These are phyloP conservation scores for Rachycentron canadum DNA, from an alignment of 2,797 vertebrate genomes.

Conservation along the genomic window DNA sequence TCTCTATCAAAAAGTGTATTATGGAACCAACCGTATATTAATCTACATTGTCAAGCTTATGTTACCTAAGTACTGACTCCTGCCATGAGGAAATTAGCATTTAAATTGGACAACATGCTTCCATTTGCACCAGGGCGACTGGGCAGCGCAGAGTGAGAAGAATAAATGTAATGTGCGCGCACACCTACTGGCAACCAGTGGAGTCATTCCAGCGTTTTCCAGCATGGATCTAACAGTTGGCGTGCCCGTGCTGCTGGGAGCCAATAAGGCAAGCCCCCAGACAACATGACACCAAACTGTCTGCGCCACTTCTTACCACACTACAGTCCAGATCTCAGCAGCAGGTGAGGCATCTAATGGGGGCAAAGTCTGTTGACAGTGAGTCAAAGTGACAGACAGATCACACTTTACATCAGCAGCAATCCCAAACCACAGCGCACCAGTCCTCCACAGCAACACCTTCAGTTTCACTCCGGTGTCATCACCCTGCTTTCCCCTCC, in stretches of 20 bases:
- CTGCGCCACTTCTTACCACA: constrained; percentile 42
- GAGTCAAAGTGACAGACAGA: constrained; percentile 75
- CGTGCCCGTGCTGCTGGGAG: constrained; percentile 15
- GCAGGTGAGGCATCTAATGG: constrained; percentile 66
- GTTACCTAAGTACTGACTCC: constrained; percentile 60
- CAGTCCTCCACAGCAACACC: constrained; percentile 56
- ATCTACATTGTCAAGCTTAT: constrained; percentile 52
- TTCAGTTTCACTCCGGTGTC: constrained; percentile 77
- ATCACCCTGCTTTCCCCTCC: constrained; percentile 62
- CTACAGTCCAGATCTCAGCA: constrained; percentile 44
- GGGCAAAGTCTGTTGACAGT: constrained; percentile 64
- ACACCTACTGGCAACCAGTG: constrained; percentile 29
- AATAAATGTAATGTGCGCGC: constrained; percentile 20
- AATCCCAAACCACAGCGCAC: constrained; percentile 57
- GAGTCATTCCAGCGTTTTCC: constrained; percentile 39
- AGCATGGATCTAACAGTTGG: constrained; percentile 27
- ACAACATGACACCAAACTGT: constrained; percentile 54
- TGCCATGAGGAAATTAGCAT: constrained; percentile 69
- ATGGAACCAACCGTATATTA: constrained; percentile 55
- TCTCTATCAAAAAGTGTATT: constrained; percentile 45
- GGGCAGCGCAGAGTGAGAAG: constrained; percentile 45
- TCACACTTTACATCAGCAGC: constrained; percentile 71
- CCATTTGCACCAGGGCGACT: constrained; percentile 56
- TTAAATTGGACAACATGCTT: constrained; percentile 72
- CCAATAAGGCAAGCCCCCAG: constrained; percentile 28